These are phyloP conservation scores for Bimastos eiseni DNA, from an alignment of 2,888 invertebrate genomes.

Conservation along the genomic window DNA sequence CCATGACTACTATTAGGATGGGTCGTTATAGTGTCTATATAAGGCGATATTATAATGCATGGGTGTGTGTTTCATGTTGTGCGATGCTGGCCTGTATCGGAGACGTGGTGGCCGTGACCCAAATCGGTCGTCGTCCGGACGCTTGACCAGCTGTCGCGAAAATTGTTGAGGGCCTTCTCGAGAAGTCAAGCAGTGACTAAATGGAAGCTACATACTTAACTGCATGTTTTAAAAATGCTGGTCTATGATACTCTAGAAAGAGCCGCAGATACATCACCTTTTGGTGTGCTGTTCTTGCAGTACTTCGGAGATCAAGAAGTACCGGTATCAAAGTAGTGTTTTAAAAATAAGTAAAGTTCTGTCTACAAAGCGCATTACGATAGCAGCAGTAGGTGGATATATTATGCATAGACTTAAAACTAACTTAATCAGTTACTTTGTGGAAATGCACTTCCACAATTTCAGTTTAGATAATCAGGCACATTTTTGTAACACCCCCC, in stretches of 20 bases:
- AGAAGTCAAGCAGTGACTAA: neutral
- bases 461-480: too few relatives aligned
- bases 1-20: too few relatives aligned
- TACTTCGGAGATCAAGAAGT: too few relatives aligned
- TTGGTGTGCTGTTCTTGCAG: too few relatives aligned
- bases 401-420: neutral
- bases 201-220: neutral
- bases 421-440: too few relatives aligned
- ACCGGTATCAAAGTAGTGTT: neutral
- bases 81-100: neutral
- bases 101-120: neutral
- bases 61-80: neutral
- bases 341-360: neutral
- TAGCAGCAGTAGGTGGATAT: neutral
- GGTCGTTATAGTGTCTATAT: neutral
- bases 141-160: conserved; percentile 6
- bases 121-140: neutral
- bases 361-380: neutral
- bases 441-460: too few relatives aligned
- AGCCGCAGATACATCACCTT: neutral
- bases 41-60: neutral
- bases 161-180: neutral
- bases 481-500: too few relatives aligned
- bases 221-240: neutral
- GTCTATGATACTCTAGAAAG: neutral